Conservation (phyloP, 2,113 vertebrate species). For the Catharus bicknelli region DNA sequence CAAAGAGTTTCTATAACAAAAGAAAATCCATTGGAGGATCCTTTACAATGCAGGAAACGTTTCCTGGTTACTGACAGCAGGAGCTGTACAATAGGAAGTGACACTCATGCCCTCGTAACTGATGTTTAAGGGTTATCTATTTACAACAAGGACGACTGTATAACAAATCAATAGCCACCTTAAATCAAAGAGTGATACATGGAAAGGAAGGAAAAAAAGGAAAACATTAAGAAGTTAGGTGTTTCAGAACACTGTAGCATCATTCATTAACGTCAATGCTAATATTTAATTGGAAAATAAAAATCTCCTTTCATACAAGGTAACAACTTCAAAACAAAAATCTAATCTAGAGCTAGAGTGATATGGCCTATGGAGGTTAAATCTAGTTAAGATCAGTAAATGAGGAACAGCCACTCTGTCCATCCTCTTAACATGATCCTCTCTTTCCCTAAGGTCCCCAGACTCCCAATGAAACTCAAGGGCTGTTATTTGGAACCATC, state of each 20-base stretch:
- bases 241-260: neutral
- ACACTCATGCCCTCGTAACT: slow-evolving; percentile 3
- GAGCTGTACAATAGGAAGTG: neutral
- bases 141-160: neutral
- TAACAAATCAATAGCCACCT: slow-evolving; percentile 37
- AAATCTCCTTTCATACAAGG: neutral
- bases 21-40: slow-evolving; percentile 30
- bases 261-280: neutral
- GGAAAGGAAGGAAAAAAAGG: neutral
- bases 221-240: neutral
- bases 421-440: neutral
- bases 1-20: neutral
- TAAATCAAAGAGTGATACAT: slow-evolving; percentile 6
- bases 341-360: neutral
- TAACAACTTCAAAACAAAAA: neutral
- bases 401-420: neutral
- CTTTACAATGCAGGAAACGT: slow-evolving; percentile 16
- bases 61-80: neutral
- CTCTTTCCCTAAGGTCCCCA: neutral
- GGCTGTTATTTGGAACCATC: neutral
- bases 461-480: neutral
- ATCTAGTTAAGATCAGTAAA: neutral
- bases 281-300: neutral
- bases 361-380: neutral
- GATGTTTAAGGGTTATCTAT: slow-evolving; percentile 27